Evolutionary conservation across 1,140 invertebrate species (phyloP), one percentile per base, ranked within the genome.

Genomic region (Agrilus planipennis): DNA sequence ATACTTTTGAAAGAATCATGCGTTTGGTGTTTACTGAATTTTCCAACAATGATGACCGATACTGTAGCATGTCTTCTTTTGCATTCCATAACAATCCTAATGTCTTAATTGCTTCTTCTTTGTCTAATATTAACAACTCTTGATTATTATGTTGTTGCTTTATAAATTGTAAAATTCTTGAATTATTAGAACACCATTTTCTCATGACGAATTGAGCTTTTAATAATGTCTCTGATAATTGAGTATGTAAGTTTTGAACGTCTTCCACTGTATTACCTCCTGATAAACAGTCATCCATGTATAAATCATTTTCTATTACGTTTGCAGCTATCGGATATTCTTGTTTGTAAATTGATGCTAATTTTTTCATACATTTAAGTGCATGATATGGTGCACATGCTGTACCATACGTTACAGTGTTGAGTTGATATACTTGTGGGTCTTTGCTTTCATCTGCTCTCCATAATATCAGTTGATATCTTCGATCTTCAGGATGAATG

Each of bases 331-430:
- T 6, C 23, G 23, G 23, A 25, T 7, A 25, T 7, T 25, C n/a
- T 7, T 25, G 23, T 25, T 25, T 6, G 6, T 25, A 6, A n/a
- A 6, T n/a, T 25, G 6, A 6, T 7, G 23, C 23, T 25, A 25
- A n/a, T n/a, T 25, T 6, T 7, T 25, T 6, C 6, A 25, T 25
- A 6, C 6, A 7, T 25, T n/a, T 25, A 2, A 47, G 47, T 1
- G 52, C 45, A 0, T 54, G 32, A 41, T 39, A 53, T 9, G 46
- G 27, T 12, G 52, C 50, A 10, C 30, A 14, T 12, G 50, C 32
- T 9, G 45, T 45, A 5, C 55, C 55, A 39, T 53, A 58, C 2
- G 52, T 58, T 1, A 58, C 49, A 5, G 54, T 58, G 12, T 45
- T 49, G 12, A 64, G 27, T 34, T 53, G 18, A 42, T 47, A 64